Evolutionary conservation across 2,888 invertebrate genomes (phyloP).

Genomic region (Zaprionus bogoriensis): DNA sequence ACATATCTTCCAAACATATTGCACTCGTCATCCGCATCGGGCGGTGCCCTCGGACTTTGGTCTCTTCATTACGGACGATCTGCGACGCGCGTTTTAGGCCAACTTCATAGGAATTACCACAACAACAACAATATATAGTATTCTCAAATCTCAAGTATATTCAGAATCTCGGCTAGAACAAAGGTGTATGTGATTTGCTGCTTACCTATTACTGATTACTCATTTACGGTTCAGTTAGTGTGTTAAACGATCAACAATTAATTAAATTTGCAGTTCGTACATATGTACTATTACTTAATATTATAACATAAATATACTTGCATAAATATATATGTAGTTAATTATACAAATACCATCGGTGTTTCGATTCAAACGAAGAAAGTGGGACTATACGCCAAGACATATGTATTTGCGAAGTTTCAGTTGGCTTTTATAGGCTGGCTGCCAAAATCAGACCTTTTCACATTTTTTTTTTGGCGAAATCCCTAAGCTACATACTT

Average conservation of each 20-base stretch:
- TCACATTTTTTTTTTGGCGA: too few relatives aligned
- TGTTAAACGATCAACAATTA: slow-evolving; percentile 42
- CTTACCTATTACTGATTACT: slow-evolving; percentile 22
- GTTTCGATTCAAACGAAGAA: background rate
- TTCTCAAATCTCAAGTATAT: slow-evolving; percentile 25
- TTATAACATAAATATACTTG: background rate
- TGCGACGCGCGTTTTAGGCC: slow-evolving; percentile 48
- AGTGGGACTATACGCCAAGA: too few relatives aligned
- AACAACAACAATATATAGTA: slow-evolving; percentile 5
- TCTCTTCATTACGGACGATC: slow-evolving; percentile 71
- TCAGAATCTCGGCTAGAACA: slow-evolving; percentile 22
- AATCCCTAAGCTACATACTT: too few relatives aligned
- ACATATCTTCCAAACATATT: slow-evolving; percentile 81
- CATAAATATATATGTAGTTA: background rate
- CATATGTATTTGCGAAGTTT: too few relatives aligned
- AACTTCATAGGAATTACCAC: slow-evolving; percentile 8
- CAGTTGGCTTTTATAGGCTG: too few relatives aligned
- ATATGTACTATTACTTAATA: background rate
- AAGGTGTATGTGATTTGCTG: slow-evolving; percentile 55
- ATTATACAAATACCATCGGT: background rate
- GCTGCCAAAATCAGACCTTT: too few relatives aligned
- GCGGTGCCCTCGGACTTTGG: slow-evolving; percentile 79
- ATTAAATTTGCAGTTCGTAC: slow-evolving; percentile 31
- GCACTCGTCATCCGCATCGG: slow-evolving; percentile 80
- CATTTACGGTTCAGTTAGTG: slow-evolving; percentile 36